These are phyloP conservation scores for Nannoperca obscura DNA, from an alignment of 2,797 vertebrate genomes.

Conservation along the genomic window DNA sequence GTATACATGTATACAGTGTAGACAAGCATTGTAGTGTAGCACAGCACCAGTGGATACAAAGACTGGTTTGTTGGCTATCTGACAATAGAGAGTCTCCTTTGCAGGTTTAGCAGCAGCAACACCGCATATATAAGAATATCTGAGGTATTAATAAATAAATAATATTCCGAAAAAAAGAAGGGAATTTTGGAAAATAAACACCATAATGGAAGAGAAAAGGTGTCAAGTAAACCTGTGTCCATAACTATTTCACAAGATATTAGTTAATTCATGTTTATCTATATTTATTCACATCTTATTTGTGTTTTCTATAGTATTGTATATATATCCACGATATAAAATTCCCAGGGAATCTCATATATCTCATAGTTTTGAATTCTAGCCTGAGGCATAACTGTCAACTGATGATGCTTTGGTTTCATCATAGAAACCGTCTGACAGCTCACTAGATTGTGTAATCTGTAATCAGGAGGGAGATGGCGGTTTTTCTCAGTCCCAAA, in stretches of 20 bases:
- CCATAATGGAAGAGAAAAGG: neutral
- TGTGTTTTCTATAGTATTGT: neutral
- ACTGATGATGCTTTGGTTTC: conserved; percentile 50
- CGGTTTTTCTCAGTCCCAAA: conserved; percentile 55
- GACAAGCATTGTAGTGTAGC: neutral
- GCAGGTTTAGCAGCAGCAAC: conserved; percentile 5
- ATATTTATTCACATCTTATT: neutral
- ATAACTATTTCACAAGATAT: neutral
- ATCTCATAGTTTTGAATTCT: conserved; percentile 6
- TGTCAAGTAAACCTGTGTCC: neutral
- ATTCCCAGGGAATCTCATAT: conserved; percentile 7
- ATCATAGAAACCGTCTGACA: conserved; percentile 67
- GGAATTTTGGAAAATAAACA: neutral
- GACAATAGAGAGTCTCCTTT: conserved; percentile 3
- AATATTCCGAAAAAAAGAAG: neutral
- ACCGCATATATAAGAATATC: neutral
- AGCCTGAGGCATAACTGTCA: conserved; percentile 59
- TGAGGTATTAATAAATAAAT: neutral
- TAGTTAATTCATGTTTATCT: neutral
- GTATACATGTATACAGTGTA: neutral
- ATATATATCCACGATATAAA: conserved; percentile 14
- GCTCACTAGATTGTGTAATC: conserved; percentile 71
- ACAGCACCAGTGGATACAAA: neutral
- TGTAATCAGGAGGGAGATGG: conserved; percentile 63
- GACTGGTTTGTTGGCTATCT: neutral